Conservation (phyloP, 2,113 vertebrate genomes). For the Raja brachyura region DNA sequence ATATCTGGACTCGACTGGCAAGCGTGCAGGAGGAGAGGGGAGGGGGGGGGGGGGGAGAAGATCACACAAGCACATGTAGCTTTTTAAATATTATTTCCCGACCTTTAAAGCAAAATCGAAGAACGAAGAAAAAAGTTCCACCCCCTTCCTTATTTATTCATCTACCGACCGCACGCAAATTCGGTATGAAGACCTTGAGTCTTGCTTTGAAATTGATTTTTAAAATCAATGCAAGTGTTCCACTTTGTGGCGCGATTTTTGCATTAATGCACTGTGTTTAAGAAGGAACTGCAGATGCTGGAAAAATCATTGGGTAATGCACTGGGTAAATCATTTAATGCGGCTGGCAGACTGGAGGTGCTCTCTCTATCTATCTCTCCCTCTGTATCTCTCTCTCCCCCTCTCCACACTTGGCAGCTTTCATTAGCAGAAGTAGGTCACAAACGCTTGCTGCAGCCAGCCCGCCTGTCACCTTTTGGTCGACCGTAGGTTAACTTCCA, state of each 20-base stretch:
- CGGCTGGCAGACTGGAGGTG: neutral
- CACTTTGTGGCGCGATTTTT: neutral
- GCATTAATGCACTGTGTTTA: slow-evolving; percentile 15
- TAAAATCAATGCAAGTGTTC: neutral
- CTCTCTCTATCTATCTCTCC: neutral
- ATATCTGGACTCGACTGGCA: neutral
- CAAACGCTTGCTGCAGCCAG: neutral
- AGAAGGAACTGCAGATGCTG: too few species aligned
- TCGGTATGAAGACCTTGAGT: neutral
- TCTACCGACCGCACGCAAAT: neutral
- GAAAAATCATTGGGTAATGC: too few species aligned
- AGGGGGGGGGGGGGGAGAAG: too few species aligned
- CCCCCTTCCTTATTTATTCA: neutral
- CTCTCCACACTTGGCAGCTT: neutral
- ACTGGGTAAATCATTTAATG: slow-evolving; percentile 23
- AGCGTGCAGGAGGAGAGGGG: neutral
- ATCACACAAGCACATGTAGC: neutral
- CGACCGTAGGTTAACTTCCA: neutral
- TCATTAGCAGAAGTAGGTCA: slow-evolving; percentile 31
- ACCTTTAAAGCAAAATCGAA: neutral
- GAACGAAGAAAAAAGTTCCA: neutral
- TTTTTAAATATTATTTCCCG: neutral
- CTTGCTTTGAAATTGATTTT: slow-evolving; percentile 14
- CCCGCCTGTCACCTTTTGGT: neutral
- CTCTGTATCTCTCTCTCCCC: too few species aligned